Evolutionary conservation across 2,888 invertebrate species (phyloP).

Genomic region (Polylopha cassiicola): DNA sequence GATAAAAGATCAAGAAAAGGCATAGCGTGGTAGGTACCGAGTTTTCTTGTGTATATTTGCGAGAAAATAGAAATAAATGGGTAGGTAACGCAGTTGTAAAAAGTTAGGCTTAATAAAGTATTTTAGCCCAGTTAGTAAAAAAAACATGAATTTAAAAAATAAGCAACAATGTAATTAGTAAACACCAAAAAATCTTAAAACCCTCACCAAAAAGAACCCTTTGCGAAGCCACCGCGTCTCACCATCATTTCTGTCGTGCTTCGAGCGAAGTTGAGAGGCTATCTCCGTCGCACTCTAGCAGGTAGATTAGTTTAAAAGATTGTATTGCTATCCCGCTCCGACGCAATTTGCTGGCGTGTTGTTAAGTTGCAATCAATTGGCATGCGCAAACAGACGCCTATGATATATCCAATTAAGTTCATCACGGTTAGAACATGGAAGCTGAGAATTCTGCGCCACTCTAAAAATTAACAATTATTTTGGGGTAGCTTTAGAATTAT

Average conservation of each 20-base stretch:
- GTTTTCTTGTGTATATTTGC: too few relatives aligned
- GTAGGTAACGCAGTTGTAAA: too few relatives aligned
- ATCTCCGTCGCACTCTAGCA: constrained; percentile 26
- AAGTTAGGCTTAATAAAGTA: too few relatives aligned
- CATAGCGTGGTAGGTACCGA: too few relatives aligned
- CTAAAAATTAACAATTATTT: constrained; percentile 20
- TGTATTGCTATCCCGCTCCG: constrained; percentile 44
- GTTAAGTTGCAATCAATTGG: constrained; percentile 78
- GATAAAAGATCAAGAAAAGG: too few relatives aligned
- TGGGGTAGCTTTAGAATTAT: background rate
- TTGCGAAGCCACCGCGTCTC: too few relatives aligned
- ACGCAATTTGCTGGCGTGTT: constrained; percentile 73
- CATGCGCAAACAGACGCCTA: constrained; percentile 78
- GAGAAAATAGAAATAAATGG: too few relatives aligned
- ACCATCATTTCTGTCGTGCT: background rate
- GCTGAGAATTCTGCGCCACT: constrained; percentile 34
- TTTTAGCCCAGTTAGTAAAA: too few relatives aligned
- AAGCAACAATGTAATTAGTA: too few relatives aligned
- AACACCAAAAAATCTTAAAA: too few relatives aligned
- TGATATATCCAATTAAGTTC: constrained; percentile 77
- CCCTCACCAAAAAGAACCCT: too few relatives aligned
- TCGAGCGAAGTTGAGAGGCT: constrained; percentile 27
- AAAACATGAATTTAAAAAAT: too few relatives aligned
- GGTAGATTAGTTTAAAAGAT: constrained; percentile 11
- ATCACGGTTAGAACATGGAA: constrained; percentile 39